Evolutionary conservation across 2,113 vertebrate genomes (phyloP).

Genomic region (Hydropotes inermis): DNA sequence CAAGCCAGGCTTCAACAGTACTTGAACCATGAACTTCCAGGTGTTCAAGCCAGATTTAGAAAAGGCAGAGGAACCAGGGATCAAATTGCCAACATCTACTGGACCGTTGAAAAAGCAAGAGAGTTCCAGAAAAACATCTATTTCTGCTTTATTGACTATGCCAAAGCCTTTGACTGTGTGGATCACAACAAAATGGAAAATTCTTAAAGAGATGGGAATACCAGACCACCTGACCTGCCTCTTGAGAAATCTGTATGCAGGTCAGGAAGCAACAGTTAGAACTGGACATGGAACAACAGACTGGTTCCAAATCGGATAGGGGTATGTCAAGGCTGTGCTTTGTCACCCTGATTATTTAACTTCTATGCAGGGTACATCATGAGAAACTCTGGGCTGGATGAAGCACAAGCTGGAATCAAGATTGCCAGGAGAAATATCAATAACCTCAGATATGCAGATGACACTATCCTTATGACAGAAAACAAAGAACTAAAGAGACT

Average conservation of each 20-base stretch:
- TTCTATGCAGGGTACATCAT: background rate
- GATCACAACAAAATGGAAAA: background rate
- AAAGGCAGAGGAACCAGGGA: background rate
- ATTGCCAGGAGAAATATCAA: background rate
- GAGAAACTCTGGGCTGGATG: background rate
- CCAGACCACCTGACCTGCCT: background rate
- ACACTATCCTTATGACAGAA: background rate
- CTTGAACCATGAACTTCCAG: background rate
- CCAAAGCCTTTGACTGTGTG: background rate
- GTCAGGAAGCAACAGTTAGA: background rate
- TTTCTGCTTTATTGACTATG: background rate
- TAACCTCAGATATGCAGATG: background rate
- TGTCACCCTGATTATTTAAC: background rate
- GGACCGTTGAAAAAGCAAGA: background rate
- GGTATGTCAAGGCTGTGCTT: background rate
- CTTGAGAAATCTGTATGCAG: background rate
- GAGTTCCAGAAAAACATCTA: background rate
- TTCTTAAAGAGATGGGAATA: background rate
- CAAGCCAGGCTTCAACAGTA: background rate
- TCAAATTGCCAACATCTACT: background rate
- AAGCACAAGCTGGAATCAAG: background rate
- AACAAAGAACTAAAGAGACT: background rate
- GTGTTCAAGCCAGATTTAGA: background rate
- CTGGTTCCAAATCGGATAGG: rapidly evolving
- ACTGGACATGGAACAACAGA: background rate